Conservation (phyloP, 64 coral and sea anemone genomes). For the Montipora sp. region DNA sequence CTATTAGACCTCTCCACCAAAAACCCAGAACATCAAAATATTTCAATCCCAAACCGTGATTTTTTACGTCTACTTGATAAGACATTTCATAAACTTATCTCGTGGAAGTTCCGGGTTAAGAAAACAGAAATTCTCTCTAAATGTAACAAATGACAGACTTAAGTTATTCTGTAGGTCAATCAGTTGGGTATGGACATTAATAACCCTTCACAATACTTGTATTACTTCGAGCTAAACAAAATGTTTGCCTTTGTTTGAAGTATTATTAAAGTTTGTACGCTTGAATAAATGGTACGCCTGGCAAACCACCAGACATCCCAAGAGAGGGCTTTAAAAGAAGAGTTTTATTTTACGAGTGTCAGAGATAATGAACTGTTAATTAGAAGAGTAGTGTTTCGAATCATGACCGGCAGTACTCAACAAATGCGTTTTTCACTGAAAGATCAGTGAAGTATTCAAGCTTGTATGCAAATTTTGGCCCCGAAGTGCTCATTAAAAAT, state of each 20-base stretch:
- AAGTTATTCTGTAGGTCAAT: constrained; percentile 23
- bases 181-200: constrained; percentile 31
- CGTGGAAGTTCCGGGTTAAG: neutral
- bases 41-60: neutral
- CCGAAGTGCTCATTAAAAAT: constrained; percentile 28
- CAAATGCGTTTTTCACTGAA: neutral
- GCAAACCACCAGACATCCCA: constrained; percentile 19
- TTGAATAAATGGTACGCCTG: constrained; percentile 18
- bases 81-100: neutral
- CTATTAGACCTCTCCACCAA: neutral
- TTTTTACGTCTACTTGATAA: neutral
- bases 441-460: neutral
- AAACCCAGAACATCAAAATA: neutral
- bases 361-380: constrained; percentile 49
- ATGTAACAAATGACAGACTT: constrained; percentile 16
- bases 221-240: constrained; percentile 42
- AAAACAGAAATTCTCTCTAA: neutral
- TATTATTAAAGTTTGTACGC: constrained; percentile 54
- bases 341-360: constrained; percentile 27
- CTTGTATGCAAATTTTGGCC: constrained; percentile 22
- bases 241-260: constrained; percentile 51
- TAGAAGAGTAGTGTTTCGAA: constrained; percentile 40
- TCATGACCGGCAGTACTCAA: neutral
- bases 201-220: constrained; percentile 42
- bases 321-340: constrained; percentile 1